Evolutionary conservation across 2,888 invertebrate genomes (phyloP).

Genomic region (Hylaea fasciaria): DNA sequence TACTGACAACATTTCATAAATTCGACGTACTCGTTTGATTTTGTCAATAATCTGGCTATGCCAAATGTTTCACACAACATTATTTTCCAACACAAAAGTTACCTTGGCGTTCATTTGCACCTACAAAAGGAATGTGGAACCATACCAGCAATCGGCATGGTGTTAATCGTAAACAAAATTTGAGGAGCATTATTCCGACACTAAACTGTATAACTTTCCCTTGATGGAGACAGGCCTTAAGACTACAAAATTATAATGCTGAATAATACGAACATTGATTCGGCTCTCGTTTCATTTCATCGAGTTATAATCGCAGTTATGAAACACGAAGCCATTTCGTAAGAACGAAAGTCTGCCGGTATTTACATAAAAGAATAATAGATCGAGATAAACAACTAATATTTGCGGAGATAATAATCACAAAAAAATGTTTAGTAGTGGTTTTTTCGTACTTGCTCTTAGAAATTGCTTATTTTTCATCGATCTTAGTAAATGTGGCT

Average conservation of each 20-base stretch:
- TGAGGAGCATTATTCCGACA: no score
- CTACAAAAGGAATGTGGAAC: no score
- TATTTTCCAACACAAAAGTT: no score
- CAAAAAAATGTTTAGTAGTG: slow-evolving; percentile 1
- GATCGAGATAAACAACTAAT: slow-evolving; percentile 23
- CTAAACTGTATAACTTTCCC: no score
- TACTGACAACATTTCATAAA: no score
- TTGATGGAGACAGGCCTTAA: no score
- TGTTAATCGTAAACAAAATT: no score
- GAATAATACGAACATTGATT: slow-evolving; percentile 34
- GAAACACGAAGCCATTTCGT: slow-evolving; percentile 38
- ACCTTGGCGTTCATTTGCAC: no score
- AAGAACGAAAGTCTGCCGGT: slow-evolving; percentile 37
- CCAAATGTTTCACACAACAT: no score
- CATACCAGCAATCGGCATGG: no score
- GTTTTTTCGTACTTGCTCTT: slow-evolving; percentile 10
- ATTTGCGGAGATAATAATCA: slow-evolving; percentile 28
- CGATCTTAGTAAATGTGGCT: background rate
- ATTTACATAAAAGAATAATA: slow-evolving; percentile 37
- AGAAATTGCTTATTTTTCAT: slow-evolving; percentile 6
- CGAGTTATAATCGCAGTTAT: slow-evolving; percentile 39
- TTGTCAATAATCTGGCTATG: no score
- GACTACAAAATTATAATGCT: slow-evolving; percentile 40
- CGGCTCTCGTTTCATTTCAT: slow-evolving; percentile 39
- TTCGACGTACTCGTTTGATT: no score